phyloP scores from a whole-genome alignment of 2,888 invertebrate species.

The Dryomyza anilis region DNA sequence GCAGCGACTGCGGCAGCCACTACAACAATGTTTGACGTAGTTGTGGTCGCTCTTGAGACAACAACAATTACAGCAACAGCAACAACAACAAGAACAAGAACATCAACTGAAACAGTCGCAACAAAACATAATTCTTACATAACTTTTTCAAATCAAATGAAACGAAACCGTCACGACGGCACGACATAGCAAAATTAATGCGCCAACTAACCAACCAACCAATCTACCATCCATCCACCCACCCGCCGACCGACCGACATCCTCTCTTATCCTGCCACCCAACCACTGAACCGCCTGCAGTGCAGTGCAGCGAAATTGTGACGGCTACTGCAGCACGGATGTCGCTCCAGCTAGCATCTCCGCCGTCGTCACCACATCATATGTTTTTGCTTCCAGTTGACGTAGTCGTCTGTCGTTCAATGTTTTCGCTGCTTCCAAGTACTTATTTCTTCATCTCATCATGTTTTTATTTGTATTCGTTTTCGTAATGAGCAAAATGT shows the following conservation, averaged over 20 bases:
- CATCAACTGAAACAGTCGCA: neutral
- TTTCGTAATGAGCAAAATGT: constrained; percentile 19
- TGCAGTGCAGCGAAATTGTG: neutral
- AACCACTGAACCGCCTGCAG: neutral
- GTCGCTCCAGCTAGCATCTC: neutral
- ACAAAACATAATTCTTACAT: constrained; percentile 12
- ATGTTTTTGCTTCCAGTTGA: constrained; percentile 7
- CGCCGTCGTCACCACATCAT: neutral
- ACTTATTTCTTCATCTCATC: constrained; percentile 15
- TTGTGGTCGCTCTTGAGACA: neutral
- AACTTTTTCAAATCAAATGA: constrained; percentile 22
- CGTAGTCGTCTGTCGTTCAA: neutral
- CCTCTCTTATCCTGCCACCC: neutral
- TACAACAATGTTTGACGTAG: constrained; percentile 4
- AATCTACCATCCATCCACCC: neutral
- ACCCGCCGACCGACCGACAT: too few relatives aligned
- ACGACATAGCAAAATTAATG: constrained; percentile 8
- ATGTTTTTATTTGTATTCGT: constrained; percentile 10
- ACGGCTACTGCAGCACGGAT: neutral
- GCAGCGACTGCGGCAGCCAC: neutral
- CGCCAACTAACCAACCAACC: neutral
- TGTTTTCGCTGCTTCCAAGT: constrained; percentile 18
- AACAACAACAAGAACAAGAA: constrained; percentile 15
- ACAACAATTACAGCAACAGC: neutral
- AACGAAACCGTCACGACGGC: constrained; percentile 15